Evolutionary conservation across 2,888 invertebrate species (phyloP).

Genomic region (Leptinotarsa peninsularis): DNA sequence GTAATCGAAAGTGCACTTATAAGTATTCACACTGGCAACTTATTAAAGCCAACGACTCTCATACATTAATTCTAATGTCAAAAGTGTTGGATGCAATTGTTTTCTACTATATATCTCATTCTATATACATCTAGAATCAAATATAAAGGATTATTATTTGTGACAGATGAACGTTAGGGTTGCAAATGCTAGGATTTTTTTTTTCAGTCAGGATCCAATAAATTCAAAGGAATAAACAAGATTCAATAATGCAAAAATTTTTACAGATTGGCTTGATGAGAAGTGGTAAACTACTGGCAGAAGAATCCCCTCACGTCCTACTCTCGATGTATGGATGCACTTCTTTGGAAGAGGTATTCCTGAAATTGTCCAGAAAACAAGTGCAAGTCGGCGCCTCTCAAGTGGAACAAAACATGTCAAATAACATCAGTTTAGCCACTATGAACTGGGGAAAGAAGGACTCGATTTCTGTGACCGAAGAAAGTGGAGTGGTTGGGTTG

Average conservation of each 20-base stretch:
- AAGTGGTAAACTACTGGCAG: conserved; percentile 89
- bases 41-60: no score
- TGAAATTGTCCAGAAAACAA: conserved; percentile 87
- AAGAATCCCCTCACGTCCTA: conserved; percentile 87
- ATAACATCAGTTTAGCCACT: conserved; percentile 84
- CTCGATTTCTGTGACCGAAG: conserved; percentile 86
- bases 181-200: no score
- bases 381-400: conserved; percentile 68
- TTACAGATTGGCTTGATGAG: conserved; percentile 93
- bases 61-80: no score
- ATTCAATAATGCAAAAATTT: neutral
- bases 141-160: no score
- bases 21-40: no score
- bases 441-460: conserved; percentile 86
- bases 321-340: conserved; percentile 86
- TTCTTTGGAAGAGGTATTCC: conserved; percentile 91
- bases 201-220: no score
- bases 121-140: no score
- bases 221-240: no score
- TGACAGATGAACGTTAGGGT: no score
- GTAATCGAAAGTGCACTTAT: no score
- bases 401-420: conserved; percentile 74
- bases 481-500: conserved; percentile 87
- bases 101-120: no score
- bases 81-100: no score